phyloP scores from a whole-genome alignment of 2,113 vertebrate species.

The Oreamnos americanus region DNA sequence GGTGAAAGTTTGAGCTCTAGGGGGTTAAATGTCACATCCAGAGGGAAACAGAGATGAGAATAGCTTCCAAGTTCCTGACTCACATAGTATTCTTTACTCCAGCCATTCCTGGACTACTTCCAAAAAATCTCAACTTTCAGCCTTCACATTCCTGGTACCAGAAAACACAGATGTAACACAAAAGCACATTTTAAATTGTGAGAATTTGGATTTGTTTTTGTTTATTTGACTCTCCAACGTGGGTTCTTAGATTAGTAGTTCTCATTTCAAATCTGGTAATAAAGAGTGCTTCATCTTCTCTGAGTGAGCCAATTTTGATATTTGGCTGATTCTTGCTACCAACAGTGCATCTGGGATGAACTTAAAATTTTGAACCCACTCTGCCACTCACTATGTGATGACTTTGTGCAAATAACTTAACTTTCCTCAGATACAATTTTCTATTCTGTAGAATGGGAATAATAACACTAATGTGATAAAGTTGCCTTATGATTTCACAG shows the following conservation, averaged over 20 bases:
- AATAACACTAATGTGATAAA: background rate
- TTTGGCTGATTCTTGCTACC: conserved; percentile 22
- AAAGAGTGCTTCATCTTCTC: conserved; percentile 12
- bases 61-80: background rate
- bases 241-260: conserved; percentile 23
- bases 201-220: conserved; percentile 40
- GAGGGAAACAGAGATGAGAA: background rate
- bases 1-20: background rate
- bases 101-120: background rate
- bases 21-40: background rate
- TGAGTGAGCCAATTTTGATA: conserved; percentile 19
- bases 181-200: conserved; percentile 32
- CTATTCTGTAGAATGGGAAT: background rate
- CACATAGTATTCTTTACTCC: background rate
- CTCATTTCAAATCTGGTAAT: conserved; percentile 31
- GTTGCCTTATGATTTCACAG: background rate
- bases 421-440: background rate
- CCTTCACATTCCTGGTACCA: background rate
- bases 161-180: conserved; percentile 35
- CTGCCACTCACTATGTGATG: background rate
- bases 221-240: conserved; percentile 36
- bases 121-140: background rate
- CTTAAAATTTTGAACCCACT: background rate
- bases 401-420: background rate
- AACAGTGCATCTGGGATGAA: background rate